A percentile compares a stretch with the other conserved stretches of the same genome.
Evolutionary conservation across 2,888 invertebrate species (phyloP).

Genomic region (Erebia ligea): DNA sequence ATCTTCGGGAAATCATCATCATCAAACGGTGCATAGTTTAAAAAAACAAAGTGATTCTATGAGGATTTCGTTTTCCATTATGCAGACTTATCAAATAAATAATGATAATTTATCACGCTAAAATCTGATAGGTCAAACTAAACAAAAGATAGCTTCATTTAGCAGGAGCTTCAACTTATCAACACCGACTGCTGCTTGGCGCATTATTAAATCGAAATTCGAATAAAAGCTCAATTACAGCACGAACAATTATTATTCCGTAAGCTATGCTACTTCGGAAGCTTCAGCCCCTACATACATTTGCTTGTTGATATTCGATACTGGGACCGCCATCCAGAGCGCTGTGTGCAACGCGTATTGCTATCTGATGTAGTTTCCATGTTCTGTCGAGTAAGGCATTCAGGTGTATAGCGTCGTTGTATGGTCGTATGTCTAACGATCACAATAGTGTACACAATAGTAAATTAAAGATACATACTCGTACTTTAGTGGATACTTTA

Average conservation of each 20-base stretch:
- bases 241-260: background rate
- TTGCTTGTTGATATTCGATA: constrained; percentile 39
- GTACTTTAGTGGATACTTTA: constrained; percentile 1
- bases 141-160: too few relatives aligned
- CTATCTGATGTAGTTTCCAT: constrained; percentile 33
- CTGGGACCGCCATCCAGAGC: background rate
- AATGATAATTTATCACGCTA: too few relatives aligned
- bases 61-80: too few relatives aligned
- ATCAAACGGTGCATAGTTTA: too few relatives aligned
- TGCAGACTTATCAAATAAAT: too few relatives aligned
- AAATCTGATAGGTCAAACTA: too few relatives aligned
- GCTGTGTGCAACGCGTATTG: constrained; percentile 18
- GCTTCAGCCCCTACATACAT: constrained; percentile 32
- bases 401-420: constrained; percentile 6
- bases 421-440: constrained; percentile 12
- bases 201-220: background rate
- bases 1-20: too few relatives aligned
- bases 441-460: background rate
- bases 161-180: background rate
- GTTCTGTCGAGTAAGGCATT: constrained; percentile 12
- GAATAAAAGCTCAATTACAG: background rate
- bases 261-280: background rate
- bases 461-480: background rate
- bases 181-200: background rate
- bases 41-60: too few relatives aligned